These are phyloP conservation scores for Scaeva pyrastri DNA, from an alignment of 2,888 invertebrate species.

Conservation along the genomic window DNA sequence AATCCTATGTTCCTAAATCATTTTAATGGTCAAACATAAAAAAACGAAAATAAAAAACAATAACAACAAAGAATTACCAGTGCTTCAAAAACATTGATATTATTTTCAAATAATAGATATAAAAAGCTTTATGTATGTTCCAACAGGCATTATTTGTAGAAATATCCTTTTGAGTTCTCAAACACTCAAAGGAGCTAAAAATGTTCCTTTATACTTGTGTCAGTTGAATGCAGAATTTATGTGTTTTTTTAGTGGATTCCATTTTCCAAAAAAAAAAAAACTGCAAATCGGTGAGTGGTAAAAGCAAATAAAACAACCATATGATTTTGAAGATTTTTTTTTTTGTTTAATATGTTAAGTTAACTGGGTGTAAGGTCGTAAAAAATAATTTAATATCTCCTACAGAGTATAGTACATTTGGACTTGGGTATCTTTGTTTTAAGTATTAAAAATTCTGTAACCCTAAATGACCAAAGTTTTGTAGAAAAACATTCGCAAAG, in stretches of 20 bases:
- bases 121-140: constrained; percentile 28
- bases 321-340: neutral
- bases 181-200: neutral
- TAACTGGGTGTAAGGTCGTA: neutral
- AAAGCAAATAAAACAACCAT: neutral
- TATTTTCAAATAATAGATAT: constrained; percentile 18
- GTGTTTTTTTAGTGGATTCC: neutral
- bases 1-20: no score
- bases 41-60: neutral
- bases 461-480: neutral
- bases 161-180: constrained; percentile 25
- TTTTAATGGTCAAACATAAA: constrained; percentile 20
- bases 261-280: no score
- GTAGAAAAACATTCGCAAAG: neutral
- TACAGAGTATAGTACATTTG: neutral
- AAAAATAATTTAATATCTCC: neutral
- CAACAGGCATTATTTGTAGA: neutral
- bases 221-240: neutral
- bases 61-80: neutral
- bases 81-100: constrained; percentile 12
- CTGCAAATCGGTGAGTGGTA: neutral
- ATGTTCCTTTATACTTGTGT: neutral
- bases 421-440: neutral
- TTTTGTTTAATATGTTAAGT: constrained; percentile 5
- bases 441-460: neutral